Evolutionary conservation across 2,797 vertebrate genomes (phyloP).

Genomic region (Siniperca obscura): DNA sequence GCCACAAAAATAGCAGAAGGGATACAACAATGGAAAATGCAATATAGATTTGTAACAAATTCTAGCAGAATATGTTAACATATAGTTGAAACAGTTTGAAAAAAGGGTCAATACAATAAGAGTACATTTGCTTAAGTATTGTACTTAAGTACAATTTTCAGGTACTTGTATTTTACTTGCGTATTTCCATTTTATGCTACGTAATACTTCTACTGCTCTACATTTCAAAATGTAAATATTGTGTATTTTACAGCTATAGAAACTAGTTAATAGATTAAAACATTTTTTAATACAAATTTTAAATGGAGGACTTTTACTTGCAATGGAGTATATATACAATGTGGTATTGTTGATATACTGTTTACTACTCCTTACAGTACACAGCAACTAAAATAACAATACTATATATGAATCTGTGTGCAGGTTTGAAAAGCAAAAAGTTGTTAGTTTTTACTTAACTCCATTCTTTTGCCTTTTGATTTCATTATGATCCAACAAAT

Average conservation of each 20-base stretch:
- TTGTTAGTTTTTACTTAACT: constrained; percentile 27
- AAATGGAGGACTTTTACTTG: background rate
- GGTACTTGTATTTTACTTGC: background rate
- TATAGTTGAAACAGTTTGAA: background rate
- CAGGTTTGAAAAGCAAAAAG: constrained; percentile 19
- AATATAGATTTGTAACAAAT: constrained; percentile 37
- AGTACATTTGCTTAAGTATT: background rate
- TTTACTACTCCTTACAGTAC: background rate
- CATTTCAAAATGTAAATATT: background rate
- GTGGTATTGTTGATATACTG: background rate
- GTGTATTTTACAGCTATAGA: background rate
- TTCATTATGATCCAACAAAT: constrained; percentile 60
- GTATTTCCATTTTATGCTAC: background rate
- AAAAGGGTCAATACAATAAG: background rate
- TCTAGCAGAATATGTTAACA: background rate
- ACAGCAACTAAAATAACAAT: background rate
- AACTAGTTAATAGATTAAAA: background rate
- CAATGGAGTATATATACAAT: background rate
- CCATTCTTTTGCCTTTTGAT: constrained; percentile 43
- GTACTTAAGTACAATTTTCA: background rate
- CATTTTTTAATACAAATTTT: background rate
- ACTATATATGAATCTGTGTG: background rate
- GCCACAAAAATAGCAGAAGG: constrained; percentile 52
- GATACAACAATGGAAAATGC: constrained; percentile 78
- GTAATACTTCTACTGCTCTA: too few relatives aligned